Evolutionary conservation across 2,797 vertebrate species (phyloP), one percentile per base, ranked within the genome.

Genomic region (Lithobates pipiens): DNA sequence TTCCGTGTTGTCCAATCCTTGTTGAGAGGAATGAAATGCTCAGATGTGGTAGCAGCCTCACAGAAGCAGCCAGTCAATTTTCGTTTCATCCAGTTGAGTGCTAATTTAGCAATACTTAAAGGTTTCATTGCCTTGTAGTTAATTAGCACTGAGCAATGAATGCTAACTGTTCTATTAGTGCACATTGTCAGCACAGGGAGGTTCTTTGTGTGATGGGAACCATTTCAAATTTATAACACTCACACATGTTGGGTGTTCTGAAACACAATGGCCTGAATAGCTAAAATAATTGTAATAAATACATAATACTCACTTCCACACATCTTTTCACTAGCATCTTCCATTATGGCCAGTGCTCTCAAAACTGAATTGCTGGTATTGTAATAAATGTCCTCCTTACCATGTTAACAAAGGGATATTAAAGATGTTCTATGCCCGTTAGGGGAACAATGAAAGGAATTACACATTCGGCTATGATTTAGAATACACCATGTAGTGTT

Each of bases 371-470:
- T 90, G 89, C 88, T 92, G 88, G 92, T 92, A 92, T 89, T 90
- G 89, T 93, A 77, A 91, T 93, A 93, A 93, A 91, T 89, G n/a
- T 50, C 68, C 39, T 54, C 2, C 25, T 69, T 86, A 89, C 91
- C 91, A 90, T 88, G 89, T 90, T 90, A 93, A 91, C 90, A 92
- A 90, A 90, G 89, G 92, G 90, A 90, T 91, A 93, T 92, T 91
- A 89, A 91, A 91, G 88, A 88, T 89, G 89, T 91, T 89, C 90
- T 92, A 44, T 89, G 69, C 88, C 91, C 93, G 91, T 93, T 91
- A 92, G 71, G 93, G 92, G 92, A 93, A 92, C 91, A 93, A 93
- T 94, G 89, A 91, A 91, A 91, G 90, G 92, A 94, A 95, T 95
- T 91, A 93, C 91, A 93, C 90, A 92, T 90, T 92, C 81, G 78